Evolutionary conservation across 2,888 invertebrate species (phyloP), one percentile per base, ranked within the genome.

Genomic region (Phanerotoma sp.): DNA sequence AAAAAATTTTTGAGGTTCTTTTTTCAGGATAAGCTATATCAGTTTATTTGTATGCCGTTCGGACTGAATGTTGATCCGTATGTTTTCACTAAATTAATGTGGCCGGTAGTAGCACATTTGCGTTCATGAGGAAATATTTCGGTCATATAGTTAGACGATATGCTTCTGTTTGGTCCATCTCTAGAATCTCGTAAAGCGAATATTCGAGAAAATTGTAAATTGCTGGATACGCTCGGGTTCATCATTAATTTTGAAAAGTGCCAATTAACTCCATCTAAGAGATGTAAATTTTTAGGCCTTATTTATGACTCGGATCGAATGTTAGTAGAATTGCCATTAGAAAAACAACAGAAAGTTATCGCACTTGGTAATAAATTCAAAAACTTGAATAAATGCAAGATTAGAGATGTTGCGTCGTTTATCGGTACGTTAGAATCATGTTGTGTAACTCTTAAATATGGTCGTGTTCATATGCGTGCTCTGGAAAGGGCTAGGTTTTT

Each of bases 401-500:
- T 51, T 30, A 37, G 47, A 41, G 50, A 54, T 25, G 54, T 54
- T 20, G 25, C 51, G 9, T 28, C 33, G 16, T 51, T 54, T 25
- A 51, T 57, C 18, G 51, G 51, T 28, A 55, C 32, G 25, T 38
- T 58, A 22, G 28, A 41, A 28, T 44, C 52, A 13, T 48, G 49
- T 49, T 51, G 58, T 40, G 42, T 44, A 40, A 48, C 54, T 18
- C 20, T 58, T 4, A 55, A 51, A 30, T 51, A 57, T 35, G 51
- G 54, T 44, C 42, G 54, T 48, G 52, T 41, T 20, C 52, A 58
- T 38, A 54, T 51, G 18, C 51, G 48, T 16, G 32, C 5, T 13
- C 48, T 57, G 13, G 57, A 57, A 35, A 15, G 54, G 30, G 49
- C 35, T 30, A 44, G 44, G 22, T 54, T 37, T 10, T 40, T 54